Evolutionary conservation across 2,797 vertebrate species (phyloP).

Genomic region (Eulemur albifrons): DNA sequence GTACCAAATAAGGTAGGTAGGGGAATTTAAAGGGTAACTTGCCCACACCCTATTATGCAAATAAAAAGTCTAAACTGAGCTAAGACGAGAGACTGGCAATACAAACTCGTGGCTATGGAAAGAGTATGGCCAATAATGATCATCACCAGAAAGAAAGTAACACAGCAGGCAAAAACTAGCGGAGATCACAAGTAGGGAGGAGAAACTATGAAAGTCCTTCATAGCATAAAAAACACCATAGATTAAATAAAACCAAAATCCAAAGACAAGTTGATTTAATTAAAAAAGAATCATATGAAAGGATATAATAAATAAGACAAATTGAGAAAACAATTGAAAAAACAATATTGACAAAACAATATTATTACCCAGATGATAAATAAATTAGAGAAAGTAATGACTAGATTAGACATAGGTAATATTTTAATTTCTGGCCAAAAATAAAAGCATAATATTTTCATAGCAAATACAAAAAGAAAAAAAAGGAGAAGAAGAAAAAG

Average conservation of each 20-base stretch:
- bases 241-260: background rate
- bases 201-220: background rate
- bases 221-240: background rate
- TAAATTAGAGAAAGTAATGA: background rate
- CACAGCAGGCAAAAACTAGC: background rate
- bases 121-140: background rate
- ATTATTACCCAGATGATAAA: background rate
- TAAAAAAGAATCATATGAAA: background rate
- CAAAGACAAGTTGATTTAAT: background rate
- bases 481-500: background rate
- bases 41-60: background rate
- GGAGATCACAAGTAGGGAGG: background rate
- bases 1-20: background rate
- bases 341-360: background rate
- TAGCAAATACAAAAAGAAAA: background rate
- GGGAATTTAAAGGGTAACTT: background rate
- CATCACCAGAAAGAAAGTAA: background rate
- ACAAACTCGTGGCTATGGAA: background rate
- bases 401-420: background rate
- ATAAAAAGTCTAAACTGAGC: background rate
- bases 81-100: background rate
- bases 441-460: background rate
- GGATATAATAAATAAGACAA: background rate
- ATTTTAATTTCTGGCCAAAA: conserved; percentile 15
- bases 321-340: background rate